Base-by-base conservation (phyloP, 2,888 invertebrate species). In the Philhelius pedissequus region DNA sequence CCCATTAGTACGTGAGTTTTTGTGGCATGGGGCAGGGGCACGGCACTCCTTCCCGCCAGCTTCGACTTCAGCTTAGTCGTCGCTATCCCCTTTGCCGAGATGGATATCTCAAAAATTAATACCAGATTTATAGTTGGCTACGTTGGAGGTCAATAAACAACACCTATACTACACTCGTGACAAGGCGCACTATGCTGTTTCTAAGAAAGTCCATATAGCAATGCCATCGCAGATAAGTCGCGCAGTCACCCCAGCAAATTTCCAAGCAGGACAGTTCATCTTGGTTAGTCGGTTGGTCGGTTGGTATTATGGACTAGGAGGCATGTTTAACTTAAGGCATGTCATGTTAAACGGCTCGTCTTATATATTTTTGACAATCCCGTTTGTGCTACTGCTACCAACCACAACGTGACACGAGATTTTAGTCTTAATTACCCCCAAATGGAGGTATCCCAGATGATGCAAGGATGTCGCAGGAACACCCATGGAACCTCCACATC, bases 361-460 rank as follows among this genome's bases (percentile, higher is more conserved):
- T 84, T 84, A 84, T 84, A 84, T 80, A 84, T 84, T 84, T 84
- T 84, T 84, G 84, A 84, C 84, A 84, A 84, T 75, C 66, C 70
- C 71, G 54, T 54, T 32, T 27, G 38, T 35, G 64, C 52, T 52
- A 68, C 38, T 58, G 71, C 84, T 84, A 84, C 87, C 52, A 45
- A 68, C 38, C 64, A 75, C 84, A 86, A 84, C 87, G 87, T 88
- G 87, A 88, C 87, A 88, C 81, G 73, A 87, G 87, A 88, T 88
- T 87, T 87, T 86, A 86, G 87, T 88, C 88, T 88, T 88, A 88
- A 88, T 88, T 87, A 88, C 87, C 84, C 58, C 80, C 84, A 80
- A 80, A 80, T 76, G 84, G 84, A 80, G 48, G 84, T 20, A 80
- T 66, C 52, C 79, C 27, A 43, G 54, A 38, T 50, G 77, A 54